Evolutionary conservation across 2,797 vertebrate genomes (phyloP).

Genomic region (Crocodylus rhombifer): DNA sequence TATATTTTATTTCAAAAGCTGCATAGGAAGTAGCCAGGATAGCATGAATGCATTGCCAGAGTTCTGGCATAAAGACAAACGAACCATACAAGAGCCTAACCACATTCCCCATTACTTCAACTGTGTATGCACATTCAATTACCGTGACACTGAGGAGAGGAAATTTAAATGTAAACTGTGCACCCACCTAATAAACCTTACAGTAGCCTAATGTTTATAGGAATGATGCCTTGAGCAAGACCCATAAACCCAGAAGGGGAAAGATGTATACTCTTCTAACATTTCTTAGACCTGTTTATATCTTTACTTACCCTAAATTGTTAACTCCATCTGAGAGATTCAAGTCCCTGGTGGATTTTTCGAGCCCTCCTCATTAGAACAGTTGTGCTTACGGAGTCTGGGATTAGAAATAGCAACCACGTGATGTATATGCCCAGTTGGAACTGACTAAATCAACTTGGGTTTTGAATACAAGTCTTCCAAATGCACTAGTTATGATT

Average conservation of each 20-base stretch:
- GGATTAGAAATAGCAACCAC: not conserved
- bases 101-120: not conserved
- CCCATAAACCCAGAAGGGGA: not conserved
- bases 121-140: not conserved
- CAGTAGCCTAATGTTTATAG: not conserved
- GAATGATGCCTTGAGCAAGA: not conserved
- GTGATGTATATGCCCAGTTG: not conserved
- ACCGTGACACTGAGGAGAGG: not conserved
- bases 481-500: not conserved
- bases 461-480: not conserved
- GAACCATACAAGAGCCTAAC: not conserved
- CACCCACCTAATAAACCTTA: not conserved
- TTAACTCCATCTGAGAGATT: not conserved
- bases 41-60: not conserved
- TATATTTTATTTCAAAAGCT: conserved; percentile 21
- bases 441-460: not conserved
- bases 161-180: not conserved
- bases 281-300: not conserved
- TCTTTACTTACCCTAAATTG: not conserved
- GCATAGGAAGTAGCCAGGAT: not conserved
- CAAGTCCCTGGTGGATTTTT: not conserved
- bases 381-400: not conserved
- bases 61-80: not conserved
- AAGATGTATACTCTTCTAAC: not conserved
- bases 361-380: not conserved